phyloP scores from a whole-genome alignment of 2,888 invertebrate species.

The Hololepta plana region DNA sequence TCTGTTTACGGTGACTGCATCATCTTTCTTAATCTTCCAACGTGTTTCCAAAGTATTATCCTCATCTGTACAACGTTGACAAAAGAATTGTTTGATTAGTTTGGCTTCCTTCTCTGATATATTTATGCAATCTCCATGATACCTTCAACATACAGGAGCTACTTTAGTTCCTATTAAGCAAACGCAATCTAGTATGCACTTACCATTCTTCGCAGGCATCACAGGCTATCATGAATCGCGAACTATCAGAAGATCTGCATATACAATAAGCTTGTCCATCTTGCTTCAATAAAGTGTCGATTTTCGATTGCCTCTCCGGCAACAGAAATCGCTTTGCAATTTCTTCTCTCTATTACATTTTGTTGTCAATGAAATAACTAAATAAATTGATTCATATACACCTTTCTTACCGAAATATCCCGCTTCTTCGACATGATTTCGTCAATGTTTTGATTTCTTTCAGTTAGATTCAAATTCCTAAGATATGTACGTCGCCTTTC shows the following conservation, averaged over 20 bases:
- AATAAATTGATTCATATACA: constrained; percentile 1
- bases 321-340: constrained; percentile 78
- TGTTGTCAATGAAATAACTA: neutral
- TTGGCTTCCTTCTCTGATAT: constrained; percentile 88
- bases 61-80: constrained; percentile 67
- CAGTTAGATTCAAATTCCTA: no score
- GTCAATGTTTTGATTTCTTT: no score
- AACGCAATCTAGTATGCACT: constrained; percentile 2
- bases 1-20: constrained; percentile 12
- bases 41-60: constrained; percentile 56
- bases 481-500: no score
- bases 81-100: constrained; percentile 85
- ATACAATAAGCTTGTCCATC: constrained; percentile 90
- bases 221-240: constrained; percentile 95
- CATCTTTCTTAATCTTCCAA: constrained; percentile 24
- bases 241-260: constrained; percentile 84
- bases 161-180: neutral
- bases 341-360: constrained; percentile 52
- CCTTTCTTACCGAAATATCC: constrained; percentile 16
- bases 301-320: constrained; percentile 80
- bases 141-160: constrained; percentile 26
- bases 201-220: constrained; percentile 94
- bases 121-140: constrained; percentile 93
- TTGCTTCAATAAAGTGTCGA: constrained; percentile 70
- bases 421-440: constrained; percentile 15